Evolutionary conservation across 2,113 vertebrate species (phyloP).

Genomic region (Cavia porcellus): DNA sequence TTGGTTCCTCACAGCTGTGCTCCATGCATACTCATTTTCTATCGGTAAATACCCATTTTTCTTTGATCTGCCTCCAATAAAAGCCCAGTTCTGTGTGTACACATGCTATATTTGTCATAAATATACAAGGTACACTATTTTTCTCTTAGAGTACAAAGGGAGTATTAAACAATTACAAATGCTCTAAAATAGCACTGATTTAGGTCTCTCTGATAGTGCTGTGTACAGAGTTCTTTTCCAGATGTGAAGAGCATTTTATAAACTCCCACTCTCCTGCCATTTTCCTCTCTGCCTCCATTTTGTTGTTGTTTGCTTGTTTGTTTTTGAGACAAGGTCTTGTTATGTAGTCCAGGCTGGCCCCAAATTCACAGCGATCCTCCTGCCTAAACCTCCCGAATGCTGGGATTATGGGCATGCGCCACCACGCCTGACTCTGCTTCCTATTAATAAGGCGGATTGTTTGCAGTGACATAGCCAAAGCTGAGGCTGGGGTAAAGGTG

Average conservation of each 20-base stretch:
- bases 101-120: neutral
- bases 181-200: neutral
- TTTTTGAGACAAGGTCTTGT: neutral
- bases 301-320: neutral
- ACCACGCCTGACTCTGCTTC: neutral
- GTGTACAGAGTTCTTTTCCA: neutral
- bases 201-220: neutral
- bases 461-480: neutral
- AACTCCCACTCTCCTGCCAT: neutral
- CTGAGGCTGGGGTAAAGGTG: neutral
- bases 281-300: neutral
- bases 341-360: neutral
- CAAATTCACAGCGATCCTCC: neutral
- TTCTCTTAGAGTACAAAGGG: neutral
- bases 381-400: neutral
- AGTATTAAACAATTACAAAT: conserved; percentile 5
- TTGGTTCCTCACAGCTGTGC: neutral
- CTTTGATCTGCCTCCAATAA: neutral
- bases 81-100: neutral
- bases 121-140: neutral
- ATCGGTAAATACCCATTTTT: neutral
- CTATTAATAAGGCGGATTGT: neutral
- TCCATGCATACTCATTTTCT: neutral
- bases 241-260: neutral
- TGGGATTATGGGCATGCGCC: neutral